A percentile compares a stretch with the other conserved stretches of the same genome.
Evolutionary conservation across 1,140 invertebrate species (phyloP).

Genomic region (Cyclina sinensis): DNA sequence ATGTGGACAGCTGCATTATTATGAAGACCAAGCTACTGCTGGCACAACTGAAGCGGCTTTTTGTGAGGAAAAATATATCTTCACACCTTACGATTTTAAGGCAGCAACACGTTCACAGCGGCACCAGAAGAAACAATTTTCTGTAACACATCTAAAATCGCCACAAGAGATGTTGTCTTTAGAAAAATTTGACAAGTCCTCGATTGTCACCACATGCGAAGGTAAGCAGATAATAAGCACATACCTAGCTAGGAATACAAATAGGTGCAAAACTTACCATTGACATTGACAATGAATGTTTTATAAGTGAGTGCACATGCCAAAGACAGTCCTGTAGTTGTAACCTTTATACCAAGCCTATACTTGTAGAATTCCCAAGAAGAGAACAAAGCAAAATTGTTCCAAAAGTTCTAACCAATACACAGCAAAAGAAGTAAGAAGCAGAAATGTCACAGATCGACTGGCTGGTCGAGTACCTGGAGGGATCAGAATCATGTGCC

Average conservation of each 20-base stretch:
- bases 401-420: not conserved
- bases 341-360: too few relatives aligned
- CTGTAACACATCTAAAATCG: slow-evolving; percentile 52
- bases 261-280: slow-evolving; percentile 16
- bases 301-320: not conserved
- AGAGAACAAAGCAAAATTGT: slow-evolving; percentile 4
- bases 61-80: slow-evolving; percentile 61
- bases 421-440: slow-evolving; percentile 51
- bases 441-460: slow-evolving; percentile 54
- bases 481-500: slow-evolving; percentile 1
- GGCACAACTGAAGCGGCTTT: not conserved
- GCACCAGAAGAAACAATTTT: slow-evolving; percentile 4
- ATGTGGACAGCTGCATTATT: slow-evolving; percentile 41
- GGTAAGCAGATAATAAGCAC: slow-evolving; percentile 58
- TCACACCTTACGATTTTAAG: slow-evolving; percentile 60
- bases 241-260: slow-evolving; percentile 43
- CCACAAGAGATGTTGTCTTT: slow-evolving; percentile 39
- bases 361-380: too few relatives aligned
- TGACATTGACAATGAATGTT: slow-evolving; percentile 47
- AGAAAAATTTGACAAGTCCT: slow-evolving; percentile 37
- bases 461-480: not conserved
- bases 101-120: too few relatives aligned
- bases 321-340: not conserved
- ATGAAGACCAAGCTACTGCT: not conserved
- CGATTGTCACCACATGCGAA: slow-evolving; percentile 20